phyloP scores from a whole-genome alignment of 2,888 invertebrate species.

The Tetranychus piercei region DNA sequence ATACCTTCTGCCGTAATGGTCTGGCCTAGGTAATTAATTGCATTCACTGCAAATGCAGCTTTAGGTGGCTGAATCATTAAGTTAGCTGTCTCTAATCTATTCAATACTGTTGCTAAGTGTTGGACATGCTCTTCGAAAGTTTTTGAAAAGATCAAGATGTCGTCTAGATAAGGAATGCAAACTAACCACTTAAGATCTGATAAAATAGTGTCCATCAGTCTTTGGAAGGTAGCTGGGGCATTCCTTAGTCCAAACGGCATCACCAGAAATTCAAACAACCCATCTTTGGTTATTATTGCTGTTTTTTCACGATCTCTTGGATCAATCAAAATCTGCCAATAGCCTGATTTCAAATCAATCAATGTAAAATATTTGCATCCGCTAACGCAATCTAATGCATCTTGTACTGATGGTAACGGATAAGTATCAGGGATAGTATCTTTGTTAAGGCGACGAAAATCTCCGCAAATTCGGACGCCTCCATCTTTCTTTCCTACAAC shows the following conservation, averaged over 20 bases:
- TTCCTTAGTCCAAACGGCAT: conserved; percentile 1
- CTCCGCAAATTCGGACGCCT: too few relatives aligned
- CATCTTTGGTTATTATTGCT: too few relatives aligned
- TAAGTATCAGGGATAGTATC: too few relatives aligned
- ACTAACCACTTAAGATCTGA: not conserved
- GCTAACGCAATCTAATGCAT: too few relatives aligned
- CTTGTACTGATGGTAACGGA: too few relatives aligned
- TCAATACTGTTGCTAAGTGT: not conserved
- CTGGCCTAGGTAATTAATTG: not conserved
- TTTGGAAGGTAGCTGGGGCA: not conserved
- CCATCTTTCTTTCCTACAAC: too few relatives aligned
- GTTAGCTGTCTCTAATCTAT: not conserved
- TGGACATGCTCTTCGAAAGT: conserved; percentile 7
- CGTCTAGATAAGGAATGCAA: conserved; percentile 9
- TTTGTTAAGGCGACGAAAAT: too few relatives aligned
- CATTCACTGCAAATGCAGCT: not conserved
- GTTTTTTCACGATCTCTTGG: too few relatives aligned
- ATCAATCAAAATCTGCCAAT: too few relatives aligned
- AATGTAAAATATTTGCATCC: too few relatives aligned
- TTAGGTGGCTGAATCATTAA: not conserved
- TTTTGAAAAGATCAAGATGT: conserved; percentile 1
- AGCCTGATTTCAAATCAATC: too few relatives aligned
- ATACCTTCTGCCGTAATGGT: not conserved
- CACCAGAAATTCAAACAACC: not conserved
- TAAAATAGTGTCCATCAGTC: not conserved